phyloP scores from a whole-genome alignment of 2,797 vertebrate genomes.

The Neosilurus hyrtlii region DNA sequence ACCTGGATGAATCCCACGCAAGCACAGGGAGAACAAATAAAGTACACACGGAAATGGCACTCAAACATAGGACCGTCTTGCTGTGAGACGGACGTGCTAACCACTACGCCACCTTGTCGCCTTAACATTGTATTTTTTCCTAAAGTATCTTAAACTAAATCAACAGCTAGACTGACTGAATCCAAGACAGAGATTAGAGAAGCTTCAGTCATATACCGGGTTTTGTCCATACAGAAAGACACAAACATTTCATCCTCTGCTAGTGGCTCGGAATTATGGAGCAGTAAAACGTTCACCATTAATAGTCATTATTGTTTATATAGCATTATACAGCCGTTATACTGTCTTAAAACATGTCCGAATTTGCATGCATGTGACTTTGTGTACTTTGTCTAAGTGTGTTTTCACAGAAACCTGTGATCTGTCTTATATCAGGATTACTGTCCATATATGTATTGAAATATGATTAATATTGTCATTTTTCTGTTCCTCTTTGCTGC shows the following conservation, averaged over 20 bases:
- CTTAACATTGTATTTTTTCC: too few species aligned
- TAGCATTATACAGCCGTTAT: not conserved
- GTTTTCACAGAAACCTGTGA: not conserved
- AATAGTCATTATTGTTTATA: not conserved
- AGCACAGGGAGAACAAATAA: too few species aligned
- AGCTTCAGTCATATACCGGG: not conserved
- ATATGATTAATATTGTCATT: conserved; percentile 60
- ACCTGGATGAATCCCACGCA: too few species aligned
- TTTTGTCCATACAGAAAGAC: not conserved
- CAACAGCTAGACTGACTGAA: not conserved
- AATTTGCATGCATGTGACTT: not conserved
- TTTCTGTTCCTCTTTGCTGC: conserved; percentile 59
- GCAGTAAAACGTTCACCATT: not conserved
- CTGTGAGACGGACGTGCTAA: too few species aligned
- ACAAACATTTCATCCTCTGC: not conserved
- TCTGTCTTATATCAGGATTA: conserved; percentile 46
- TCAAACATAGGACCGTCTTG: too few species aligned
- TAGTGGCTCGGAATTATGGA: not conserved
- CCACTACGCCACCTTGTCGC: too few species aligned
- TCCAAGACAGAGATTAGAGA: not conserved
- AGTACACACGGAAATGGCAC: too few species aligned
- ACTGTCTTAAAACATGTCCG: not conserved
- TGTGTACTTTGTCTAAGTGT: not conserved
- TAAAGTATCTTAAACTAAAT: not conserved
- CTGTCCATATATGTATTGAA: conserved; percentile 43